Evolutionary conservation across 2,797 vertebrate species (phyloP).

Genomic region (Enteromius thamalakanensis): DNA sequence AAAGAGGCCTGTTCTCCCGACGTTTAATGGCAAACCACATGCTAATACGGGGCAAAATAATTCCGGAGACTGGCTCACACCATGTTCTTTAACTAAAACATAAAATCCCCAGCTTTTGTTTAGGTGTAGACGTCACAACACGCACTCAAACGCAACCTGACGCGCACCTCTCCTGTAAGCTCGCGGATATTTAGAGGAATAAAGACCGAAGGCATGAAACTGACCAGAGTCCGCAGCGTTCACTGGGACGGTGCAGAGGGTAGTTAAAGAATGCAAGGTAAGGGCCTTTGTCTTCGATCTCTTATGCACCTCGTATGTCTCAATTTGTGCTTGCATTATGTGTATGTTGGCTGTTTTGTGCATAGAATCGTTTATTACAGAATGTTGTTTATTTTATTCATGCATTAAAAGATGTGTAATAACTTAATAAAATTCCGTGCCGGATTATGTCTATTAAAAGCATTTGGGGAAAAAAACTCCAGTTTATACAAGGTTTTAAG

Average conservation of each 20-base stretch:
- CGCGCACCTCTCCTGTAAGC: background rate
- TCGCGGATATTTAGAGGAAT: background rate
- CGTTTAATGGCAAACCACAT: background rate
- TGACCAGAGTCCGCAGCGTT: background rate
- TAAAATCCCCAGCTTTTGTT: background rate
- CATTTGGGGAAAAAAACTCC: background rate
- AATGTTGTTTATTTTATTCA: background rate
- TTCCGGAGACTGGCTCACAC: background rate
- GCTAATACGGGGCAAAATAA: background rate
- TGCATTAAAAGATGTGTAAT: background rate
- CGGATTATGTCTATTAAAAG: background rate
- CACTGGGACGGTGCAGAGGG: background rate
- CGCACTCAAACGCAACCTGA: background rate
- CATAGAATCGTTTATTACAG: no score
- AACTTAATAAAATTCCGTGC: background rate
- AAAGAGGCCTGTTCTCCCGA: background rate
- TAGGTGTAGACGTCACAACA: slow-evolving; percentile 3
- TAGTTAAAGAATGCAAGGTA: slow-evolving; percentile 30
- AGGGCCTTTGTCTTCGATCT: slow-evolving; percentile 13
- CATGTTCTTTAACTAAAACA: background rate
- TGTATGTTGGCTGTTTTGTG: background rate
- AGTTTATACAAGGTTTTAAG: background rate
- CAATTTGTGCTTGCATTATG: background rate
- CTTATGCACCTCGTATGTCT: background rate
- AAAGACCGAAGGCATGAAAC: slow-evolving; percentile 8